These are phyloP conservation scores for Campopleginae sp. DNA, from an alignment of 2,888 invertebrate species.

Conservation along the genomic window DNA sequence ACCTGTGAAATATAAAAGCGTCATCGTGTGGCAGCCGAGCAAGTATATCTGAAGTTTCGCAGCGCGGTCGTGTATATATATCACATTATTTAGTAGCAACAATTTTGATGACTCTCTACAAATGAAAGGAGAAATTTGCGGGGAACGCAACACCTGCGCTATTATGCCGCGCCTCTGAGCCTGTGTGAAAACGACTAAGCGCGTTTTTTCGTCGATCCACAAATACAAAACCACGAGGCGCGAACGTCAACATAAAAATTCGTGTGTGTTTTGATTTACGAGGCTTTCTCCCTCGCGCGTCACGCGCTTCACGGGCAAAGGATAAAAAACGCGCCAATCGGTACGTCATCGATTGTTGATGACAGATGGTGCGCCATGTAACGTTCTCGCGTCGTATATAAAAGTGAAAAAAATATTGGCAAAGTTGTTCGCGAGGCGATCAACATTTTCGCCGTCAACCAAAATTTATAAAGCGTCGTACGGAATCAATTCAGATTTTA, in stretches of 20 bases:
- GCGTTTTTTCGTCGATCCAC: background rate
- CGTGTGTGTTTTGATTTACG: background rate
- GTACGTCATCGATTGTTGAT: constrained; percentile 35
- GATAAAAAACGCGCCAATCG: constrained; percentile 20
- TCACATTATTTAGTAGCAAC: background rate
- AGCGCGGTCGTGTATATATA: background rate
- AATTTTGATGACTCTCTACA: constrained; percentile 10
- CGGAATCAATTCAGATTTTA: no score
- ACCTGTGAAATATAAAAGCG: constrained; percentile 64
- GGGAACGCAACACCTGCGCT: background rate
- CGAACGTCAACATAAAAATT: background rate
- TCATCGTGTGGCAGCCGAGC: background rate
- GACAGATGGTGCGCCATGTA: constrained; percentile 42
- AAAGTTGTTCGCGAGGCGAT: background rate
- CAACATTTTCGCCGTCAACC: no score
- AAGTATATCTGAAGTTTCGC: background rate
- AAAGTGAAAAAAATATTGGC: constrained; percentile 11
- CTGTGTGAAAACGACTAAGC: background rate
- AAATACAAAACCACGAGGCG: background rate
- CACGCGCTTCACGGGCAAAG: background rate
- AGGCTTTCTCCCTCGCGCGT: background rate
- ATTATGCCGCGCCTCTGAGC: background rate
- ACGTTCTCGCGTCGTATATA: background rate
- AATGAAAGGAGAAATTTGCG: constrained; percentile 17
- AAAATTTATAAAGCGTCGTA: no score